phyloP scores from a whole-genome alignment of 2,797 vertebrate species.

The Tarsius wallacei region DNA sequence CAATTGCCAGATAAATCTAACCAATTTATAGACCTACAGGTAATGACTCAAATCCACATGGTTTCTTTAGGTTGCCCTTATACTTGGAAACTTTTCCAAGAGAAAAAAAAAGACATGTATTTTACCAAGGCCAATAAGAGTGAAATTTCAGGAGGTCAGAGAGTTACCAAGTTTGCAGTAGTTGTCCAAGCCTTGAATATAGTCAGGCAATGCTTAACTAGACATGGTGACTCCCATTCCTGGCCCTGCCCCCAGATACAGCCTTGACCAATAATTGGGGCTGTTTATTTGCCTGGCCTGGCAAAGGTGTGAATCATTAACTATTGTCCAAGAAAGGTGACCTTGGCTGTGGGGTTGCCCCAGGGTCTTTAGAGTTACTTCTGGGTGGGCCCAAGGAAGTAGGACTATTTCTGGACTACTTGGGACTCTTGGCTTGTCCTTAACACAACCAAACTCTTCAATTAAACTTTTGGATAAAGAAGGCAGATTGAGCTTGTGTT shows the following conservation, averaged over 20 bases:
- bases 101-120: neutral
- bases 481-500: neutral
- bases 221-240: neutral
- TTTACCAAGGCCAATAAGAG: neutral
- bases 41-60: slow-evolving; percentile 41
- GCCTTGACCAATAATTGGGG: neutral
- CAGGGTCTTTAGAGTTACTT: neutral
- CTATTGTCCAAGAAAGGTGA: neutral
- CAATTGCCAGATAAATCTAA: slow-evolving; percentile 67
- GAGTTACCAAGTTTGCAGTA: neutral
- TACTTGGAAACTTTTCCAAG: slow-evolving; percentile 64
- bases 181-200: neutral
- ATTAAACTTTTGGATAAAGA: neutral
- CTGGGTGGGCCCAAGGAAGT: neutral
- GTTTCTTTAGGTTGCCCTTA: slow-evolving; percentile 44
- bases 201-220: neutral
- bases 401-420: neutral
- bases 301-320: neutral
- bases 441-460: neutral
- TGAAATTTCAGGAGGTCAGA: neutral
- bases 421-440: neutral
- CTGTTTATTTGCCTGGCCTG: neutral
- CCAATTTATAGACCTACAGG: slow-evolving; percentile 53
- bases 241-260: neutral
- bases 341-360: neutral